Conservation (phyloP, 2,888 invertebrate species). For the Parnassius glacialis region DNA sequence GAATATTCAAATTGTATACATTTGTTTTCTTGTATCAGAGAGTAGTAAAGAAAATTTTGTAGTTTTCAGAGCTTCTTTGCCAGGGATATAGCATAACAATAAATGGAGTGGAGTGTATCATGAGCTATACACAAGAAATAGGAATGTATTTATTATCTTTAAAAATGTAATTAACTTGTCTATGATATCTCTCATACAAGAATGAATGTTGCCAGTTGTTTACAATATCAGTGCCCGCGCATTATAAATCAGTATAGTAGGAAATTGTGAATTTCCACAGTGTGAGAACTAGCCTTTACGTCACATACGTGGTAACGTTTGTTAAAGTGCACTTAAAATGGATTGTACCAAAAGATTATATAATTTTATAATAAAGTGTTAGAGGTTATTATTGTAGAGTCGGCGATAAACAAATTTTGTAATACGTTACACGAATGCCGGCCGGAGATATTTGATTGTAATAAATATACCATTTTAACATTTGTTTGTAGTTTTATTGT, state of each 20-base stretch:
- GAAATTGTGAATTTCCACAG: slow-evolving; percentile 71
- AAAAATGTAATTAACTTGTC: slow-evolving; percentile 1
- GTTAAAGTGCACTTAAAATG: slow-evolving; percentile 77
- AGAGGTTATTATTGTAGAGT: slow-evolving; percentile 61
- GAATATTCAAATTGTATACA: slow-evolving; percentile 1
- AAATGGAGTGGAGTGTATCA: too few relatives aligned
- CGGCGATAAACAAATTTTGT: slow-evolving; percentile 72
- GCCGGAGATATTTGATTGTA: slow-evolving; percentile 75
- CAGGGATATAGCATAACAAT: too few relatives aligned
- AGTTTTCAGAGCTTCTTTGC: background rate
- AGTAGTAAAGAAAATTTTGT: slow-evolving; percentile 1
- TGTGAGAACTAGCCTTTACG: slow-evolving; percentile 62
- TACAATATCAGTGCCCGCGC: slow-evolving; percentile 18
- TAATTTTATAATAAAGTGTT: slow-evolving; percentile 79
- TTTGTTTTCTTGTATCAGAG: slow-evolving; percentile 22
- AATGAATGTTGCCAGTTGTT: slow-evolving; percentile 23
- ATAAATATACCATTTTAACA: slow-evolving; percentile 81
- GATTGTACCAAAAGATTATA: slow-evolving; percentile 80
- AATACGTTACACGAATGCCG: slow-evolving; percentile 63
- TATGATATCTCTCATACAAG: slow-evolving; percentile 25
- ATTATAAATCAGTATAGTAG: slow-evolving; percentile 38
- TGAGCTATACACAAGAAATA: background rate
- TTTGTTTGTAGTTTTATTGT: slow-evolving; percentile 56
- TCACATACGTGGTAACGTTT: slow-evolving; percentile 61
- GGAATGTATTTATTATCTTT: background rate